These are phyloP conservation scores for Intellagama lesueurii DNA, from an alignment of 2,797 vertebrate genomes.

Conservation along the genomic window DNA sequence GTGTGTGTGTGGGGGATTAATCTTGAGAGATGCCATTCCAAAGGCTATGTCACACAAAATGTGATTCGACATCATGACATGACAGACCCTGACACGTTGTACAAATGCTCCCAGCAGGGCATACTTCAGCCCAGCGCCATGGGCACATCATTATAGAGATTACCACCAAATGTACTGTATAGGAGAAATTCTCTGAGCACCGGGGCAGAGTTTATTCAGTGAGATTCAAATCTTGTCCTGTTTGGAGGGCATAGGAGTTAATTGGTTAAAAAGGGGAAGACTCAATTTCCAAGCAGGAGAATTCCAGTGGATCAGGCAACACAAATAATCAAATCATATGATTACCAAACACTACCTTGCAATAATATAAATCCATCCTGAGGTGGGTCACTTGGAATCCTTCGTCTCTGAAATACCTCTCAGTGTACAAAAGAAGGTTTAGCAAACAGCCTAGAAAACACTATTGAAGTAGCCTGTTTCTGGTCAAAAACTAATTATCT, in stretches of 20 bases:
- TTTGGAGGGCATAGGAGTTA: not conserved
- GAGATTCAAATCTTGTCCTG: not conserved
- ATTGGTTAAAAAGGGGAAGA: slow-evolving; percentile 29
- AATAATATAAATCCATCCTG: not conserved
- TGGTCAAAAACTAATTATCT: too few relatives aligned
- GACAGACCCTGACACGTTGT: slow-evolving; percentile 72
- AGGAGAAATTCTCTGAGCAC: slow-evolving; percentile 55
- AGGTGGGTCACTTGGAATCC: slow-evolving; percentile 41
- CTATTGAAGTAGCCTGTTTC: too few relatives aligned
- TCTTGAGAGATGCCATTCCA: slow-evolving; percentile 58
- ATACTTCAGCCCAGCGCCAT: slow-evolving; percentile 51
- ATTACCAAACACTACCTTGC: not conserved
- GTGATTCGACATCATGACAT: slow-evolving; percentile 70
- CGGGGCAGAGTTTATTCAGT: slow-evolving; percentile 6
- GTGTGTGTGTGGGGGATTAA: slow-evolving; percentile 23
- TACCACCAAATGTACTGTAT: slow-evolving; percentile 58
- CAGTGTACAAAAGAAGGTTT: too few relatives aligned
- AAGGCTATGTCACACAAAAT: slow-evolving; percentile 70
- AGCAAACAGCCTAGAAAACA: too few relatives aligned
- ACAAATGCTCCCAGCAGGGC: slow-evolving; percentile 69
- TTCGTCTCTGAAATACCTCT: not conserved
- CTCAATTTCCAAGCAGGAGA: slow-evolving; percentile 25
- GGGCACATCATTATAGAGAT: slow-evolving; percentile 72
- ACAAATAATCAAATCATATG: slow-evolving; percentile 23
- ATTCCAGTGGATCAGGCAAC: slow-evolving; percentile 28